These are phyloP conservation scores for Chloroceryle inda DNA, from an alignment of 2,797 vertebrate species.

Conservation along the genomic window DNA sequence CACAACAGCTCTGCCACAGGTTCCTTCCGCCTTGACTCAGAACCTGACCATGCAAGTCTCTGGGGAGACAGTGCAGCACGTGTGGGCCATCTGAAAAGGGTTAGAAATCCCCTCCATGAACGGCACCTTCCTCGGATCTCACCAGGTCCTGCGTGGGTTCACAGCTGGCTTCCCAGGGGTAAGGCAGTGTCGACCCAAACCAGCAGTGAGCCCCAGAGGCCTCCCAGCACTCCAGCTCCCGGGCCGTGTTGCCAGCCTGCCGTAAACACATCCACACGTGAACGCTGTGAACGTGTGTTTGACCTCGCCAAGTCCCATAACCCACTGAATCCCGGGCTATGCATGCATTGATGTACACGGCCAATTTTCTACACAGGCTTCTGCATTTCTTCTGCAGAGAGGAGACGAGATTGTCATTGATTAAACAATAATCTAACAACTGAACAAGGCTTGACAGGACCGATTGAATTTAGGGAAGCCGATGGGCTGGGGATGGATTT, in stretches of 20 bases:
- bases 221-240: background rate
- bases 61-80: background rate
- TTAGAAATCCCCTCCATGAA: background rate
- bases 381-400: background rate
- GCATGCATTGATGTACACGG: background rate
- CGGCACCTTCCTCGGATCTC: background rate
- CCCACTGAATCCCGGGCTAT: background rate
- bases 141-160: background rate
- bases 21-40: background rate
- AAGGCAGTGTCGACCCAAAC: background rate
- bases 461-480: background rate
- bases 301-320: background rate
- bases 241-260: background rate
- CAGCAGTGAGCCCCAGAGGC: background rate
- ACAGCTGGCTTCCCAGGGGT: background rate
- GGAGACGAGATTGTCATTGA: background rate
- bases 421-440: constrained; percentile 3
- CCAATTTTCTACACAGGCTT: background rate
- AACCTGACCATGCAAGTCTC: background rate
- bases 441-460: background rate
- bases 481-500: background rate
- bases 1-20: background rate
- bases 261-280: background rate
- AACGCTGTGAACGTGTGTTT: background rate
- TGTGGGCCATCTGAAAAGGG: background rate